Percentiles rank a stretch among this genome's conserved stretches.
Conservation (phyloP, 1,140 invertebrate species). For the Drosophila sulfurigaster region DNA sequence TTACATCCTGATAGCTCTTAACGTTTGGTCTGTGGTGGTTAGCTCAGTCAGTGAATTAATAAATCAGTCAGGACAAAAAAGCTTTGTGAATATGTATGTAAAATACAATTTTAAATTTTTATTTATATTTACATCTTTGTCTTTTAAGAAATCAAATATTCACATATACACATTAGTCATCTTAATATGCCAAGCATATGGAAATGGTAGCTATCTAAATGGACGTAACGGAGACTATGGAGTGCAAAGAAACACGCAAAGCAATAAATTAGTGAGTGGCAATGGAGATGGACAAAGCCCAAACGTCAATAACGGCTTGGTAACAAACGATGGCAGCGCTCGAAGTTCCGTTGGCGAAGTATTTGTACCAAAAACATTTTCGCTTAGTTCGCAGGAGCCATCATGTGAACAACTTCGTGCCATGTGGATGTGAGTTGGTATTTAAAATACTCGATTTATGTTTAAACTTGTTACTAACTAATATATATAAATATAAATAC, state of each 20-base stretch:
- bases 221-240: constrained; percentile 41
- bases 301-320: constrained; percentile 27
- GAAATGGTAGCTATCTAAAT: constrained; percentile 61
- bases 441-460: not conserved
- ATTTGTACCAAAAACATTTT: constrained; percentile 74
- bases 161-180: constrained; percentile 52
- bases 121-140: not conserved
- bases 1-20: no score
- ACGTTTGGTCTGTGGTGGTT: no score
- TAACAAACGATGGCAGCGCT: constrained; percentile 29
- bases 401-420: constrained; percentile 94
- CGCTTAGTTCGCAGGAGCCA: constrained; percentile 88
- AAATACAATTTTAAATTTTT: not conserved
- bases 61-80: no score
- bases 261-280: constrained; percentile 30
- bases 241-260: constrained; percentile 23
- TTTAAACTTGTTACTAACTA: no score
- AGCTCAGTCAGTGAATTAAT: not conserved
- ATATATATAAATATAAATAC: no score
- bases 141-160: constrained; percentile 49
- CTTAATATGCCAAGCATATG: constrained; percentile 35
- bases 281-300: not conserved
- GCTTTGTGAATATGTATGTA: not conserved
- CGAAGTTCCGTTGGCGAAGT: constrained; percentile 67
- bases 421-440: constrained; percentile 91